These are phyloP conservation scores for Nycticorax nycticorax DNA, from an alignment of 2,113 vertebrate genomes.

Conservation along the genomic window DNA sequence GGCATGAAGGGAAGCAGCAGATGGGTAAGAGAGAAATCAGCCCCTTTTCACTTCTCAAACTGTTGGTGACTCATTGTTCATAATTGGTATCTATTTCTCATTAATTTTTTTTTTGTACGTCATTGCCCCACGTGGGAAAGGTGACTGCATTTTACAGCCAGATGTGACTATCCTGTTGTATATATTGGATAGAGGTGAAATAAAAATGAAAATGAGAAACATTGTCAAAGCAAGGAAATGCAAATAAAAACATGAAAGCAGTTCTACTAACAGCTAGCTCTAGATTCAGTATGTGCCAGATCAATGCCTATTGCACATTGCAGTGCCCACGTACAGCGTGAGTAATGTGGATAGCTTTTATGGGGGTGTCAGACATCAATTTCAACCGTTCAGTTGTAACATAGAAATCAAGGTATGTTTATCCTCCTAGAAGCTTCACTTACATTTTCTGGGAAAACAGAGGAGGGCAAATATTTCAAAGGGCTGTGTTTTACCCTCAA, in stretches of 20 bases:
- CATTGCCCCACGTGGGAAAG: not conserved
- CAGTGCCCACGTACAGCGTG: not conserved
- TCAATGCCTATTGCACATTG: not conserved
- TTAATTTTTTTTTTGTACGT: not conserved
- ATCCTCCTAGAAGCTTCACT: not conserved
- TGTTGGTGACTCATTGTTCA: not conserved
- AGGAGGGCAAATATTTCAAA: not conserved
- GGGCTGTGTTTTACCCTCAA: not conserved
- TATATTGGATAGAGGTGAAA: not conserved
- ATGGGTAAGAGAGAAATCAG: not conserved
- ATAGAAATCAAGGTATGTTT: not conserved
- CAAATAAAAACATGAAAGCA: not conserved
- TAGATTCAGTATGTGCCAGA: not conserved
- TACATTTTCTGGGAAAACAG: not conserved
- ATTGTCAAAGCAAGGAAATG: not conserved
- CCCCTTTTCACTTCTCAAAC: not conserved
- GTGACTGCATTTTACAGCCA: not conserved
- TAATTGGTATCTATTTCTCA: conserved; percentile 1
- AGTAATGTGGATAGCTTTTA: not conserved
- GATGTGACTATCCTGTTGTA: not conserved
- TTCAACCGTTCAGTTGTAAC: not conserved
- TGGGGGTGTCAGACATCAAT: not conserved
- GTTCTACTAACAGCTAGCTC: not conserved
- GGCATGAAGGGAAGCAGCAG: not conserved
- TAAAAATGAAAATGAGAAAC: not conserved